phyloP scores from a whole-genome alignment of 2,113 vertebrate genomes.

The Craseonycteris thonglongyai region DNA sequence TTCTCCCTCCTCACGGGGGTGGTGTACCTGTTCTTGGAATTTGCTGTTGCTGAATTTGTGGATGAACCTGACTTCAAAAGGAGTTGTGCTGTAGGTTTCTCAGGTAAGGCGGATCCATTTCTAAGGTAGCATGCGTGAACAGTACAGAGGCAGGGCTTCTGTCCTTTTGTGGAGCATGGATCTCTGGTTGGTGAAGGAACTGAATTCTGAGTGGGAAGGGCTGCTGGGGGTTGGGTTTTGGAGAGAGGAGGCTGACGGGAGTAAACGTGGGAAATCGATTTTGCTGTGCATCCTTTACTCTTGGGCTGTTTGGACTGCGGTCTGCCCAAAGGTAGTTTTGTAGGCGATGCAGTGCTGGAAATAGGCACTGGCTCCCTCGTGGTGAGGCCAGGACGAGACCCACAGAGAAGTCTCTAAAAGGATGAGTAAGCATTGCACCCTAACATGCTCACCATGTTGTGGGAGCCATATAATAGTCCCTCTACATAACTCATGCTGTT shows the following conservation, averaged over 20 bases:
- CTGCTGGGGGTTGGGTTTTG: not conserved
- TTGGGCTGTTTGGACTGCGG: not conserved
- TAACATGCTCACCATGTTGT: not conserved
- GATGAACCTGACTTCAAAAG: constrained; percentile 81
- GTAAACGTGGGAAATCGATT: not conserved
- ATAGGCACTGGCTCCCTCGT: not conserved
- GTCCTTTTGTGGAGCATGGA: fast-evolving
- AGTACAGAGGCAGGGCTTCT: not conserved
- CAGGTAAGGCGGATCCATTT: constrained; percentile 81
- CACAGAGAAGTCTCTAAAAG: not conserved
- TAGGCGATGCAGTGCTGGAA: not conserved
- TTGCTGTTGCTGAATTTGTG: constrained; percentile 76
- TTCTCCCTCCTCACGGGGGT: constrained; percentile 90
- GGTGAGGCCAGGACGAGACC: not conserved
- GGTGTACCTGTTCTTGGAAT: constrained; percentile 88
- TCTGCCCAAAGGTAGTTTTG: not conserved
- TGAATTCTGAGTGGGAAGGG: not conserved
- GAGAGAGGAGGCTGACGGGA: not conserved
- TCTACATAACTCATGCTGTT: not conserved
- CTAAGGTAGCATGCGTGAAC: not conserved
- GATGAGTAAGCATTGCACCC: not conserved
- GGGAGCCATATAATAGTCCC: not conserved
- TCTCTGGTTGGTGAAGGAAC: not conserved
- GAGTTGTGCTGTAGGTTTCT: constrained; percentile 93
- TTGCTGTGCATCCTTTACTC: not conserved